Conservation (phyloP, 2,888 invertebrate species). For the Eupithecia pulchellata region DNA sequence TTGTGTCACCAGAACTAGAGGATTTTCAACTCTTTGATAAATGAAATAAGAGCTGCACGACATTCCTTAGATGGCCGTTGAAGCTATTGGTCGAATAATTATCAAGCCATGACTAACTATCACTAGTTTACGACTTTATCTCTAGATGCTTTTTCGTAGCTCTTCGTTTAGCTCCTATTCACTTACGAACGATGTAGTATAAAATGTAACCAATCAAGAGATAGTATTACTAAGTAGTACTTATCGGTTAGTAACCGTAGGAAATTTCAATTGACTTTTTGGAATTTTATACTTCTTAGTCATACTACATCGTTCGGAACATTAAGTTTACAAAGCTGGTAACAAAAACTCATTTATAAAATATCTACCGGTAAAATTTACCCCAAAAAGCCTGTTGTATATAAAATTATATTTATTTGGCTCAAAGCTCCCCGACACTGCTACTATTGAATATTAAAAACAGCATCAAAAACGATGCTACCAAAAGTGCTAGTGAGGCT, state of each 20-base stretch:
- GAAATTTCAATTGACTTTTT: neutral
- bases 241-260: neutral
- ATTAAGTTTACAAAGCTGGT: constrained; percentile 54
- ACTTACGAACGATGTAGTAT: constrained; percentile 47
- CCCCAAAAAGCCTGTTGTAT: constrained; percentile 53
- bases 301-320: constrained; percentile 45
- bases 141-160: constrained; percentile 57
- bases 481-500: constrained; percentile 35
- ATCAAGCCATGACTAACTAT: constrained; percentile 32
- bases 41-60: constrained; percentile 39
- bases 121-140: constrained; percentile 60
- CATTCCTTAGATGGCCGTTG: constrained; percentile 50
- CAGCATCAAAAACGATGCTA: constrained; percentile 46
- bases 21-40: constrained; percentile 32
- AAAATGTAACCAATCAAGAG: neutral
- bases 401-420: constrained; percentile 50
- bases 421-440: constrained; percentile 46
- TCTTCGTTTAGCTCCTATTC: constrained; percentile 55
- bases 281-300: neutral
- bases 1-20: constrained; percentile 24
- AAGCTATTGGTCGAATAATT: constrained; percentile 67
- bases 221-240: constrained; percentile 2
- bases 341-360: constrained; percentile 57
- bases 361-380: constrained; percentile 52
- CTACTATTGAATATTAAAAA: constrained; percentile 40